These are phyloP conservation scores for Acromyrmex charruanus DNA, from an alignment of 1,140 invertebrate genomes.

Conservation along the genomic window DNA sequence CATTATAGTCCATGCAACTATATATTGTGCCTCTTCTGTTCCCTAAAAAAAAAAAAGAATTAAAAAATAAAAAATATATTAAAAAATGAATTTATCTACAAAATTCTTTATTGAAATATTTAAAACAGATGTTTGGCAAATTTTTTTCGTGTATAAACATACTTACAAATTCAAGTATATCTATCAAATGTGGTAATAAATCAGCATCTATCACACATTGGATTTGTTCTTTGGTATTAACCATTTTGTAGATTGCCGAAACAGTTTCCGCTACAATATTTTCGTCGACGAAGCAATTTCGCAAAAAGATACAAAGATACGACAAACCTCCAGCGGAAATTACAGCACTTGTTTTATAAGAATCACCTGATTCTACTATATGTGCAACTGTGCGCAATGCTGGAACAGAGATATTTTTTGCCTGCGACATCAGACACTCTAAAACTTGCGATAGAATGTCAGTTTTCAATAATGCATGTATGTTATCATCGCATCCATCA, in stretches of 20 bases:
- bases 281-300: conserved; percentile 88
- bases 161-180: conserved; percentile 89
- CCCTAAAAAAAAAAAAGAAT: conserved; percentile 85
- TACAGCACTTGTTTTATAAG: conserved; percentile 96
- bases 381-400: conserved; percentile 95
- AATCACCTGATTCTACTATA: conserved; percentile 93
- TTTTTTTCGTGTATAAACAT: conserved; percentile 90
- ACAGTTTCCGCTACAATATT: conserved; percentile 93
- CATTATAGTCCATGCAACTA: conserved; percentile 93
- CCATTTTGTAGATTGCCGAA: conserved; percentile 94
- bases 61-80: conserved; percentile 42
- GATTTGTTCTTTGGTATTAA: conserved; percentile 92
- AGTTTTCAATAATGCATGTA: conserved; percentile 92
- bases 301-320: conserved; percentile 91
- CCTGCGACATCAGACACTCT: conserved; percentile 90
- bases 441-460: conserved; percentile 93
- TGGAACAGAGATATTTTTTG: conserved; percentile 93
- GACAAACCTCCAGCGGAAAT: conserved; percentile 93
- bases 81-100: conserved; percentile 3
- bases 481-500: conserved; percentile 97
- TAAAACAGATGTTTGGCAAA: background rate
- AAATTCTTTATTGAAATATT: background rate
- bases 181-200: conserved; percentile 89
- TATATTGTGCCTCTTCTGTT: conserved; percentile 92
- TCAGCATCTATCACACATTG: conserved; percentile 91